phyloP scores from a whole-genome alignment of 2,888 invertebrate species.

The Zelleria hepariella region DNA sequence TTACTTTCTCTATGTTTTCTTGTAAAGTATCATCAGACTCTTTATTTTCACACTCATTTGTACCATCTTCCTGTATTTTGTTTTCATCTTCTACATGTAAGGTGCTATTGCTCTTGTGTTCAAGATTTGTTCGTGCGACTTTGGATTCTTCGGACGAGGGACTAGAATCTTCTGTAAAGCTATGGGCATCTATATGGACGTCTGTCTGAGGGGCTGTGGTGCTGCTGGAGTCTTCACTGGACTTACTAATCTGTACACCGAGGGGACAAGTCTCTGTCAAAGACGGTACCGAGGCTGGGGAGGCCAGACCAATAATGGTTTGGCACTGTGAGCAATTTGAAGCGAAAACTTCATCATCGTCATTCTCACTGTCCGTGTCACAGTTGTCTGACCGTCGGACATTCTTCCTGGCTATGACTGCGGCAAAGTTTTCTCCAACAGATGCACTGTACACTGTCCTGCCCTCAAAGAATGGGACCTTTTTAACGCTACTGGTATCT shows the following conservation, averaged over 20 bases:
- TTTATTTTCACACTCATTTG: slow-evolving; percentile 16
- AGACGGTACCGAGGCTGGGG: slow-evolving; percentile 73
- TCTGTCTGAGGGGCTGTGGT: slow-evolving; percentile 71
- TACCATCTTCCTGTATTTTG: slow-evolving; percentile 13
- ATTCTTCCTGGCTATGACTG: slow-evolving; percentile 77
- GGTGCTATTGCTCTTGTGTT: slow-evolving; percentile 34
- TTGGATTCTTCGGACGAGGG: slow-evolving; percentile 71
- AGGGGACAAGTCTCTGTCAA: slow-evolving; percentile 76
- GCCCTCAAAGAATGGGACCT: slow-evolving; percentile 78
- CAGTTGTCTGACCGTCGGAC: slow-evolving; percentile 59
- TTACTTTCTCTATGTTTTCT: slow-evolving; percentile 58
- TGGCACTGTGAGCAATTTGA: slow-evolving; percentile 77
- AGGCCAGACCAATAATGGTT: slow-evolving; percentile 68
- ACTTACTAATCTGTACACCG: slow-evolving; percentile 72
- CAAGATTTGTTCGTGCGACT: slow-evolving; percentile 52
- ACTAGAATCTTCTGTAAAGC: slow-evolving; percentile 70
- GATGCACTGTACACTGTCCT: slow-evolving; percentile 78
- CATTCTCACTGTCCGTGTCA: slow-evolving; percentile 74
- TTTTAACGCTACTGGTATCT: slow-evolving; percentile 71
- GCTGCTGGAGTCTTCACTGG: slow-evolving; percentile 74
- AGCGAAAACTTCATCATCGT: slow-evolving; percentile 75
- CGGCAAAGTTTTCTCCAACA: slow-evolving; percentile 84
- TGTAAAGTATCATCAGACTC: slow-evolving; percentile 36
- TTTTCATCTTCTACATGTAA: slow-evolving; percentile 24
- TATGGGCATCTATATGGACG: slow-evolving; percentile 68